These are phyloP conservation scores for Ptychobarbus kaznakovi DNA, from an alignment of 2,797 vertebrate genomes.

Conservation along the genomic window DNA sequence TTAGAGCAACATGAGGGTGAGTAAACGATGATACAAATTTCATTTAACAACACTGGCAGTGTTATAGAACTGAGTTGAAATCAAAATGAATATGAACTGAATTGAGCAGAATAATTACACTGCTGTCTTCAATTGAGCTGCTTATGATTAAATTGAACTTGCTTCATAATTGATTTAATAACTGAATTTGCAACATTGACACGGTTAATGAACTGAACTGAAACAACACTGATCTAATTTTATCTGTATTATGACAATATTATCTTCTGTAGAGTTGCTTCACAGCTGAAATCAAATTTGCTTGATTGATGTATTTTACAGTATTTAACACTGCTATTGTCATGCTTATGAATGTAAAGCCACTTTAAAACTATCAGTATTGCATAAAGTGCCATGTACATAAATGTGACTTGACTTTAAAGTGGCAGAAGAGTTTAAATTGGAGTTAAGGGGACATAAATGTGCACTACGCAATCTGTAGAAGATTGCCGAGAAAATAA, in stretches of 20 bases:
- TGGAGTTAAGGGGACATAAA: not conserved
- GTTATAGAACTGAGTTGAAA: not conserved
- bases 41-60: not conserved
- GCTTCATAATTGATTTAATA: not conserved
- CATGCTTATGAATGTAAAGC: not conserved
- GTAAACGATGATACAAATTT: not conserved
- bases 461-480: accelerated
- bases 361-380: not conserved
- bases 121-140: not conserved
- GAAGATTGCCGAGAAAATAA: not conserved
- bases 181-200: not conserved
- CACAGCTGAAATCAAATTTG: not conserved
- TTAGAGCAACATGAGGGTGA: not conserved
- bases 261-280: not conserved
- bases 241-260: not conserved
- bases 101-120: not conserved
- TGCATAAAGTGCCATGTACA: not conserved
- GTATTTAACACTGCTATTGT: not conserved
- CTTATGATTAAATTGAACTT: not conserved
- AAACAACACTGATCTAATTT: not conserved
- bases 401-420: not conserved
- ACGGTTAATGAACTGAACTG: not conserved
- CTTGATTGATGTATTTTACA: not conserved
- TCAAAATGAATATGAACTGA: not conserved
- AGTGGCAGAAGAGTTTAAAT: not conserved